Evolutionary conservation across 2,888 invertebrate genomes (phyloP).

Genomic region (Caenorhabditis sp.): DNA sequence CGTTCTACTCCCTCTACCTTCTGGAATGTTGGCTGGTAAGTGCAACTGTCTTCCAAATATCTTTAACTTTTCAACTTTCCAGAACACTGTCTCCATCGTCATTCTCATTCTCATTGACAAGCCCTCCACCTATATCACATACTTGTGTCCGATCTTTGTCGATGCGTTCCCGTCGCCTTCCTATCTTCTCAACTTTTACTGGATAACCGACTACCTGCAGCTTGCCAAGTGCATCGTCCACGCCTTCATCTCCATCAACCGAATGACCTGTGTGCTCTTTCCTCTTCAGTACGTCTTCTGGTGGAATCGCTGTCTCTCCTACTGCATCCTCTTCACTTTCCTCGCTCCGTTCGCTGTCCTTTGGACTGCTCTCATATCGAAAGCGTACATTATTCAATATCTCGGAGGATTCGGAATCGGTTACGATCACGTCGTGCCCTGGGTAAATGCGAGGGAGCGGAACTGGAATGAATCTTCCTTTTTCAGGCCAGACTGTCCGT

Average conservation of each 20-base stretch:
- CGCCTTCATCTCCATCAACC: slow-evolving; percentile 4
- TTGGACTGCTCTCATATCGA: not conserved
- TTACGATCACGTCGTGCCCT: not conserved
- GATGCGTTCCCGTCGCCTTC: not conserved
- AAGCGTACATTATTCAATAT: not conserved
- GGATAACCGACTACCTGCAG: slow-evolving; percentile 19
- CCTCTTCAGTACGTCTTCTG: slow-evolving; percentile 1
- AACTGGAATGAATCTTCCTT: not conserved
- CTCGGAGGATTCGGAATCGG: slow-evolving; percentile 1
- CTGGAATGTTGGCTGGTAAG: slow-evolving; percentile 6
- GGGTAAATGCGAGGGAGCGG: not conserved
- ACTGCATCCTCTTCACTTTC: not conserved
- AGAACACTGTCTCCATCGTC: not conserved
- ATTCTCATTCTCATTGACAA: not conserved
- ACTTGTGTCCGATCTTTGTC: not conserved
- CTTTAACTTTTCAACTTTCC: not conserved
- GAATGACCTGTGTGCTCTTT: not conserved
- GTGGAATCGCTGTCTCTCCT: not conserved
- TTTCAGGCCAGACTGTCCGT: not conserved
- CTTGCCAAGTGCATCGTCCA: slow-evolving; percentile 12
- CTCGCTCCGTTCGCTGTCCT: not conserved
- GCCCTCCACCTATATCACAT: not conserved
- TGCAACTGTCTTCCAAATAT: not conserved
- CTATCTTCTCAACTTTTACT: slow-evolving; percentile 2
- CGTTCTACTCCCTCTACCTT: slow-evolving; percentile 12